These are phyloP conservation scores for Carlito syrichta DNA, from an alignment of 2,113 vertebrate genomes.

Conservation along the genomic window DNA sequence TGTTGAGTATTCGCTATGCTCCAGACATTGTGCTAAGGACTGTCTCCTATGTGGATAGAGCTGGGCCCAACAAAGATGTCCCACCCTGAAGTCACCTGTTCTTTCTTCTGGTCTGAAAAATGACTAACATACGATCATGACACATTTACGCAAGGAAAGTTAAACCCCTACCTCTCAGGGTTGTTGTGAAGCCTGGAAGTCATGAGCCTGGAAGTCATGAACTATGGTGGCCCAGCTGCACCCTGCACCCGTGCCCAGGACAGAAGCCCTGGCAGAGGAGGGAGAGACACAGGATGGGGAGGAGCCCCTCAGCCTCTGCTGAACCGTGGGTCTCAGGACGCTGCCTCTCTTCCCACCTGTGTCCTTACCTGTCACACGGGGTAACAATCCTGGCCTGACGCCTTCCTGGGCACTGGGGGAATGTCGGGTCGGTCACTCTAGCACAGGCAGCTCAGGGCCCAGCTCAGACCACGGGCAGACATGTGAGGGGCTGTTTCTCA, in stretches of 20 bases:
- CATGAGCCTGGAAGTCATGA: too few species aligned
- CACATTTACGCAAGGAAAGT: neutral
- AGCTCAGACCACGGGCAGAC: neutral
- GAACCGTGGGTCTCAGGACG: neutral
- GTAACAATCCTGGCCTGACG: neutral
- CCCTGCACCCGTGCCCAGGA: neutral
- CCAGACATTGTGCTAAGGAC: neutral
- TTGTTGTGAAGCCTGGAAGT: neutral
- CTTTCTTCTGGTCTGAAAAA: neutral
- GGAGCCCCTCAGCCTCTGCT: neutral
- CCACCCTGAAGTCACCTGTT: neutral
- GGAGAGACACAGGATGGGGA: neutral
- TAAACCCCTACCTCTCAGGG: neutral
- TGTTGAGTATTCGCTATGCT: neutral
- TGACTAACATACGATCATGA: neutral
- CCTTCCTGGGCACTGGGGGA: neutral
- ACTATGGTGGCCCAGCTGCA: neutral
- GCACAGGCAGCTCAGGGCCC: neutral
- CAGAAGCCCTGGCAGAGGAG: neutral
- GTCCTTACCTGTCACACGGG: neutral
- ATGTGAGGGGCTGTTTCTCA: neutral
- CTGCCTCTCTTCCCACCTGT: neutral
- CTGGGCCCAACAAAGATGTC: neutral
- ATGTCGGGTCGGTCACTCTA: neutral
- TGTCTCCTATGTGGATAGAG: fast-evolving